Base-by-base conservation (phyloP, 2,888 invertebrate genomes). In the Dermolepida albohirtum region DNA sequence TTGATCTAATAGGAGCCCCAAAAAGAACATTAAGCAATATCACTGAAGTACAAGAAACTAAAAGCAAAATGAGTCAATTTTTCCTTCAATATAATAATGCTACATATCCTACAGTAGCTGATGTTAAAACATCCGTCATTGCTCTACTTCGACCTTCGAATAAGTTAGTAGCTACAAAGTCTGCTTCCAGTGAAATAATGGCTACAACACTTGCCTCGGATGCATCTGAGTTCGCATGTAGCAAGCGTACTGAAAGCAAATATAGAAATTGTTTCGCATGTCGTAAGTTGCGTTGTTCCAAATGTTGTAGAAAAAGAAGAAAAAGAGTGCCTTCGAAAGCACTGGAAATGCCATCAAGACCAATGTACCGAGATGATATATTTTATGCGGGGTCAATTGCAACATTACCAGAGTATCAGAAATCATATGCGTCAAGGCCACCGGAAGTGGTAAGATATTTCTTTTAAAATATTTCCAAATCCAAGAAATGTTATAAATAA, bases 341-440 rank as follows among this genome's bases (percentile, higher is more conserved):
- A 12, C 43, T 39, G 16, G 65, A 87, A 12, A 50, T 70, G 50
- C 87, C 88, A 12, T 82, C 84, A 49, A 70, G 94, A 64, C 95
- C 95, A 1, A 85, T 95, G 78, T 93, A 94, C 83, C 87, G 94
- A 75, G 93, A 94, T 76, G 96, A 96, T 79, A 94, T 95, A 71
- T 95, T 95, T 86, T 95, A 94, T 79, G 90, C 90, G 1, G 94
- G 93, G 10, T 95, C 94, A 65, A 84, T 96, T 64, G 87, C 88
- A n/a, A 87, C 93, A 73, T 85, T 96, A 41, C 92, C 94, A 0
- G 92, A 95, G 78, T 95, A 94, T 80, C 70, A 72, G 65, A 73
- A 69, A 59, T 71, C 72, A 0, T 57, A 69, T 10, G 66, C 65
- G 8, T 59, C 66, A 50, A 64, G 59, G 14, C 50, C 51, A 12